These are phyloP conservation scores for Musca vetustissima DNA, from an alignment of 1,140 invertebrate genomes.

Conservation along the genomic window DNA sequence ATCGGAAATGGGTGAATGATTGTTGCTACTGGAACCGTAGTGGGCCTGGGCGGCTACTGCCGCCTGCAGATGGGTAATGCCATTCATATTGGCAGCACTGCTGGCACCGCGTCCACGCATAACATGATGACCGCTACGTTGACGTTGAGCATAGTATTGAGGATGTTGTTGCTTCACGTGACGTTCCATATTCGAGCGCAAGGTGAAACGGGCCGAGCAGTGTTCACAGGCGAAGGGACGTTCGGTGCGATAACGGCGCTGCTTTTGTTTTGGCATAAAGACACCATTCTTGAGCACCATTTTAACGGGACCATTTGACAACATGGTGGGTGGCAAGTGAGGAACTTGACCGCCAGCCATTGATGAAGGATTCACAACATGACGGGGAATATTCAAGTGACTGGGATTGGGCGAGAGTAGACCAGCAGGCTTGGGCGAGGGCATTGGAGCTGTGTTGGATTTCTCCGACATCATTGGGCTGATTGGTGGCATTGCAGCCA, in stretches of 20 bases:
- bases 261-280: constrained; percentile 87
- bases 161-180: constrained; percentile 94
- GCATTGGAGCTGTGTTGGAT: constrained; percentile 22
- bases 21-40: not conserved
- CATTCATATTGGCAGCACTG: constrained; percentile 33
- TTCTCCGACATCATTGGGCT: constrained; percentile 29
- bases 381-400: constrained; percentile 9
- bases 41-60: constrained; percentile 24
- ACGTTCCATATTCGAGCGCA: constrained; percentile 90
- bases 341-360: constrained; percentile 17
- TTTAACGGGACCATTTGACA: constrained; percentile 68
- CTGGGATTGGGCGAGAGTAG: constrained; percentile 20
- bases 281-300: constrained; percentile 90
- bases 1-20: constrained; percentile 63
- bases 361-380: constrained; percentile 2
- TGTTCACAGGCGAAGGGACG: constrained; percentile 86
- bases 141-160: constrained; percentile 79
- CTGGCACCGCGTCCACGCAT: constrained; percentile 53
- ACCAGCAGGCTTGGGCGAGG: constrained; percentile 20
- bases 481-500: constrained; percentile 19
- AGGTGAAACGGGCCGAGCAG: constrained; percentile 84
- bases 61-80: constrained; percentile 27
- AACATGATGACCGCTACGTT: constrained; percentile 56
- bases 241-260: constrained; percentile 86
- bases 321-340: constrained; percentile 28